These are phyloP conservation scores for Cephalopholis sonnerati DNA, from an alignment of 2,113 vertebrate genomes.

Conservation along the genomic window DNA sequence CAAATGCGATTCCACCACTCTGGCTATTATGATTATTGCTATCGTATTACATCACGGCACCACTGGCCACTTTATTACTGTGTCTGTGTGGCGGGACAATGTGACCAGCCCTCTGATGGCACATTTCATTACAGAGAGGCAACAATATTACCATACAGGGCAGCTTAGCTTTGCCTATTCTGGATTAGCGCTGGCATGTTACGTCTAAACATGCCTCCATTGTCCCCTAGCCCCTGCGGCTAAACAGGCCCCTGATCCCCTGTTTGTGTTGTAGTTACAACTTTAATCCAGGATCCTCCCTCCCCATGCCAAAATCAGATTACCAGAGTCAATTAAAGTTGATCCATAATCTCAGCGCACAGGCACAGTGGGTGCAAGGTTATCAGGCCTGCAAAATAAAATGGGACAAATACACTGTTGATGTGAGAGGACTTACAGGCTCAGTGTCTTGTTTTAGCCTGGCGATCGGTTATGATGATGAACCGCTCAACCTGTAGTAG, in stretches of 20 bases:
- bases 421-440: constrained; percentile 49
- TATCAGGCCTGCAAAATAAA: constrained; percentile 57
- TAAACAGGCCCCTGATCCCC: constrained; percentile 65
- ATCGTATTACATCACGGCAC: constrained; percentile 61
- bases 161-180: constrained; percentile 46
- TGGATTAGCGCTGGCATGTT: constrained; percentile 73
- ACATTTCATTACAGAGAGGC: constrained; percentile 64
- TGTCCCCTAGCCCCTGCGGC: constrained; percentile 59
- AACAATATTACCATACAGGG: constrained; percentile 52
- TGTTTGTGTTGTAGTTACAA: constrained; percentile 75
- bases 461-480: constrained; percentile 9
- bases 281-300: constrained; percentile 74
- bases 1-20: constrained; percentile 52
- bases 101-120: constrained; percentile 39
- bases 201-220: constrained; percentile 64
- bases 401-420: constrained; percentile 44
- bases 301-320: constrained; percentile 72
- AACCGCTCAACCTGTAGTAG: constrained; percentile 13
- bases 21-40: constrained; percentile 63
- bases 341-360: constrained; percentile 69
- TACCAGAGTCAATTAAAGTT: constrained; percentile 78
- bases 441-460: neutral
- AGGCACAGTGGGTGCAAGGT: constrained; percentile 61
- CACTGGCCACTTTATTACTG: constrained; percentile 64
- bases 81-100: constrained; percentile 28